These are phyloP conservation scores for Germaria angustata DNA, from an alignment of 2,888 invertebrate species.

Conservation along the genomic window DNA sequence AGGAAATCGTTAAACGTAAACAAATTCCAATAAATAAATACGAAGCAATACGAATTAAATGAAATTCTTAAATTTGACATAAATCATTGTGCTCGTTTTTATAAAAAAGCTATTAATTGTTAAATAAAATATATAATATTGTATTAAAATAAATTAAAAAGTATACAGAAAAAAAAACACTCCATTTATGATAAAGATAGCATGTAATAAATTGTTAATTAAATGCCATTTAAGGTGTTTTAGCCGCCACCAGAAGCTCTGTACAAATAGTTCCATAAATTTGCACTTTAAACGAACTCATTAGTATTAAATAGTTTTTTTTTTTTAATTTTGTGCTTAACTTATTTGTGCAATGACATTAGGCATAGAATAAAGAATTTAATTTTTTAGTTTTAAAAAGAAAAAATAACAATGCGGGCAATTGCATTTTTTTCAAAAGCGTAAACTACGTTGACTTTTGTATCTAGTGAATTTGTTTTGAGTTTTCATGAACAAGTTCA, in stretches of 20 bases:
- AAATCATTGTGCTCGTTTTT: conserved; percentile 25
- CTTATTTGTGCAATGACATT: conserved; percentile 64
- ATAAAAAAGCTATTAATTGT: conserved; percentile 26
- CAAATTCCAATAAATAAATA: conserved; percentile 3
- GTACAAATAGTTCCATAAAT: conserved; percentile 4
- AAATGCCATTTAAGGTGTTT: conserved; percentile 63
- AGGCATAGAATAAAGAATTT: conserved; percentile 37
- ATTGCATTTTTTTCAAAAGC: conserved; percentile 1
- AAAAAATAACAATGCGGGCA: background rate
- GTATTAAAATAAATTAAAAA: background rate
- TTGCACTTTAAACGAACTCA: conserved; percentile 31
- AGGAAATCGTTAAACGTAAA: conserved; percentile 49
- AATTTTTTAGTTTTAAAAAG: background rate
- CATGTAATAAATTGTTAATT: conserved; percentile 57
- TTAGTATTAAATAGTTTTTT: conserved; percentile 46
- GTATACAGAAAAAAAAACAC: background rate
- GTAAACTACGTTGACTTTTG: background rate
- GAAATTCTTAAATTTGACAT: conserved; percentile 18
- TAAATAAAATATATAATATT: conserved; percentile 12
- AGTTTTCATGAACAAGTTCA: conserved; percentile 61
- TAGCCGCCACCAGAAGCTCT: background rate
- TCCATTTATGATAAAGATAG: conserved; percentile 50
- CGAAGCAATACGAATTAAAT: background rate
- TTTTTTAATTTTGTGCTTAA: conserved; percentile 33
- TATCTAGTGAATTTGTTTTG: conserved; percentile 42